Evolutionary conservation across 1,140 invertebrate species (phyloP), one percentile per base, ranked within the genome.

Genomic region (Drosophila nannoptera): DNA sequence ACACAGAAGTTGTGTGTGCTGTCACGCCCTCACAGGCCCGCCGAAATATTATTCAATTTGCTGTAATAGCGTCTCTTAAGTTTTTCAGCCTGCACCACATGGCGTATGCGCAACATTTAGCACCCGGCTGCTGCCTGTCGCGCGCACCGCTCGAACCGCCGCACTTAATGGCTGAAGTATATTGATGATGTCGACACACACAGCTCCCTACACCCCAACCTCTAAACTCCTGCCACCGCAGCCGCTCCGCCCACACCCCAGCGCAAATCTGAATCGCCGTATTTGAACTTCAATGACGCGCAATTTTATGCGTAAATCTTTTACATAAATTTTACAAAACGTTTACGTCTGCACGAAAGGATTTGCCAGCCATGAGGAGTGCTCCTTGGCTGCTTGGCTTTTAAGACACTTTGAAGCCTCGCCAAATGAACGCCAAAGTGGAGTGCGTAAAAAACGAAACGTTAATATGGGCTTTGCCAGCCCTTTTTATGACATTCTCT

Each of bases 221-320:
- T 1, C 22, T 22, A 22, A 22, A 22, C 22, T 22, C 22, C 46
- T 9, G 5, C 40, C 12, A 14, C 40, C 40, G 12, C 40, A 43
- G 40, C 54, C 6, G 49, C 32, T 9, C 31, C 22, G 43, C 14
- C 29, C 9, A 5, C 43, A 36, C 32, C 45, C 40, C 14, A 22
- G 16, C 52, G 54, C 73, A 73, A 81, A 81, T 81, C 78, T 82
- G 75, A 82, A 81, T 82, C 70, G 50, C 32, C 69, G 81, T 68
- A 80, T 86, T 84, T 86, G 77, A 81, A 86, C 81, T 80, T 77
- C 81, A 86, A 86, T 86, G 81, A 86, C 73, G 81, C 81, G 82
- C 81, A 81, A 81, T 86, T 86, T 86, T 86, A 86, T 86, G 81
- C 77, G 78, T 77, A 81, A 86, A 83, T 81, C 81, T 77, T 86